Evolutionary conservation across 1,140 invertebrate species (phyloP).

Genomic region (Archivesica marissinica): DNA sequence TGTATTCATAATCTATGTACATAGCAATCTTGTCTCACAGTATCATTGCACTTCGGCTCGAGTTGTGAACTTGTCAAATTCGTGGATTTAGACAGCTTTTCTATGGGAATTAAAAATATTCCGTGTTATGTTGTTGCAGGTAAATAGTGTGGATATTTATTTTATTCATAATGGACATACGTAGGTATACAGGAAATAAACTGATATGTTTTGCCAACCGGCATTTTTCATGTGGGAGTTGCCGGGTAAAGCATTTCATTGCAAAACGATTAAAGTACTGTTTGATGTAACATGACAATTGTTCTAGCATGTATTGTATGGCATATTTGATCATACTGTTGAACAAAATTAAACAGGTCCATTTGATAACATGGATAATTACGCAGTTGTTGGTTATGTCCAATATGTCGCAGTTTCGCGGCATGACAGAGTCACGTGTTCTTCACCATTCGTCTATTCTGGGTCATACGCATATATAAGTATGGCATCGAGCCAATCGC

Average conservation of each 20-base stretch:
- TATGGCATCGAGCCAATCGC: conserved; percentile 44
- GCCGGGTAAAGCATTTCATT: neutral
- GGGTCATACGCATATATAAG: conserved; percentile 50
- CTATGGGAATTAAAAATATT: conserved; percentile 53
- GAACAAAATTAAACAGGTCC: neutral
- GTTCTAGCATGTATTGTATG: neutral
- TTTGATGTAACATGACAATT: neutral
- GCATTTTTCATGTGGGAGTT: conserved; percentile 51
- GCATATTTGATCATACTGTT: neutral
- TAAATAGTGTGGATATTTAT: conserved; percentile 16
- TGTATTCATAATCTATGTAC: conserved; percentile 27
- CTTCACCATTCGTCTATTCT: neutral
- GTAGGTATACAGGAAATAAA: neutral
- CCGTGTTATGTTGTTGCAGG: conserved; percentile 26
- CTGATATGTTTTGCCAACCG: conserved; percentile 39
- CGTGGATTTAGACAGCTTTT: neutral
- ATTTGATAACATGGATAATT: conserved; percentile 30
- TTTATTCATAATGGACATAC: neutral
- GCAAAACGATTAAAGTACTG: conserved; percentile 14
- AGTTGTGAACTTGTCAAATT: conserved; percentile 26
- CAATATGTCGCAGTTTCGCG: conserved; percentile 18
- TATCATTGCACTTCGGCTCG: conserved; percentile 25
- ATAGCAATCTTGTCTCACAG: conserved; percentile 16
- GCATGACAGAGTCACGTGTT: conserved; percentile 22
- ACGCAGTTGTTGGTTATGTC: conserved; percentile 19